Percentiles rank a stretch among this genome's conserved stretches.
Conservation (phyloP, 2,113 vertebrate species). For the Mystacornis crossleyi region DNA sequence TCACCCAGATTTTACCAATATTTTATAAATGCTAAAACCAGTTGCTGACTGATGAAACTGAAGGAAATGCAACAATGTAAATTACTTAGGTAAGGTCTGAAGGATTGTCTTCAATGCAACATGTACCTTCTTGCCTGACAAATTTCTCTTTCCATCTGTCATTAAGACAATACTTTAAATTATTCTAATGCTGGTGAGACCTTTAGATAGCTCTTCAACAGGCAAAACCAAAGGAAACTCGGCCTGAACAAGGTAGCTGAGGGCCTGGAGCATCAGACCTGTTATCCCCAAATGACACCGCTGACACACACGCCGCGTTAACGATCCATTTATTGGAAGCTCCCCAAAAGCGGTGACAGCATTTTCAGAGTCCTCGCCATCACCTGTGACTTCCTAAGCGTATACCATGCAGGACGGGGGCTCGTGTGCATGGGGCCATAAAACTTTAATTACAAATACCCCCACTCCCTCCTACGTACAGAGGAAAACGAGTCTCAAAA, state of each 20-base stretch:
- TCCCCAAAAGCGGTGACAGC: neutral
- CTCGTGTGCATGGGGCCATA: neutral
- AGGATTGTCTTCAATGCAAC: accelerated
- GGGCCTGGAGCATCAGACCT: neutral
- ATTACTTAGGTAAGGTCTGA: neutral
- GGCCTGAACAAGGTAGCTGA: neutral
- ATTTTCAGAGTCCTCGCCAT: neutral
- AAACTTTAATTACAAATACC: slow-evolving; percentile 16
- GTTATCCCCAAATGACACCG: neutral
- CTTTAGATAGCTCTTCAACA: neutral
- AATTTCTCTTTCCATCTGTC: neutral
- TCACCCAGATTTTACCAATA: neutral
- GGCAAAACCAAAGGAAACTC: neutral
- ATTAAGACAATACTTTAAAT: neutral
- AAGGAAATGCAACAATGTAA: neutral
- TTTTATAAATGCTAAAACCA: neutral
- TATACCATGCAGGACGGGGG: neutral
- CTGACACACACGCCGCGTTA: accelerated
- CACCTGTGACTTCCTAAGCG: neutral
- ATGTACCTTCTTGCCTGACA: neutral
- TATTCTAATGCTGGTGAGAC: neutral
- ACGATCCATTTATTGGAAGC: neutral
- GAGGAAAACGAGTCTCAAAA: neutral
- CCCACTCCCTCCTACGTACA: neutral
- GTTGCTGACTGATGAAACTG: neutral